A percentile compares a stretch with the other conserved stretches of the same genome.
These are phyloP conservation scores for Odocoileus virginianus DNA, from an alignment of 2,113 vertebrate species.

Conservation along the genomic window DNA sequence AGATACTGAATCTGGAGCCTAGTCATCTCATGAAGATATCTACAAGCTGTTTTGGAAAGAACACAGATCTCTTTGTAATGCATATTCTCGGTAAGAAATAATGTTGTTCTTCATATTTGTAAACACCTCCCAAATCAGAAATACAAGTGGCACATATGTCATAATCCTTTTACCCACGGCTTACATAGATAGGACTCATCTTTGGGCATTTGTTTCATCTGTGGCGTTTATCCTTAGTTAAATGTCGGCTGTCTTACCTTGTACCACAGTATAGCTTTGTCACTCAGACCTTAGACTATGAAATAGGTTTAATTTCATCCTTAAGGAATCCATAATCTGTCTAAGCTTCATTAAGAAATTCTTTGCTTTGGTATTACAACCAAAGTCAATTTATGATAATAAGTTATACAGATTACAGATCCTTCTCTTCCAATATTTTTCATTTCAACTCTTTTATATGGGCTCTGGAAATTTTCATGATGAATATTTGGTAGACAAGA, in stretches of 20 bases:
- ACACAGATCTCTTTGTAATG: not conserved
- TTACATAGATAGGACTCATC: slow-evolving; percentile 11
- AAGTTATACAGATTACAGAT: slow-evolving; percentile 7
- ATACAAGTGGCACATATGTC: not conserved
- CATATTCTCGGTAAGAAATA: not conserved
- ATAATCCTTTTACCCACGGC: slow-evolving; percentile 14
- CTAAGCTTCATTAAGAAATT: slow-evolving; percentile 25
- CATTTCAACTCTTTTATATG: not conserved
- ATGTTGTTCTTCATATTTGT: not conserved
- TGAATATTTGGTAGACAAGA: not conserved
- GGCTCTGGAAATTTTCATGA: slow-evolving; percentile 36
- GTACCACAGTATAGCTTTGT: not conserved
- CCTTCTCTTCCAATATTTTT: not conserved
- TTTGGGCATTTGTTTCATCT: slow-evolving; percentile 37
- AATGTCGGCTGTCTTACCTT: slow-evolving; percentile 19
- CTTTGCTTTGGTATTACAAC: not conserved
- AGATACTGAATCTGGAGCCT: not conserved
- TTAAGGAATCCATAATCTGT: not conserved
- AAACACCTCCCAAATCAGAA: slow-evolving; percentile 17
- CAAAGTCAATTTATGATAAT: slow-evolving; percentile 9
- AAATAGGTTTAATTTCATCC: slow-evolving; percentile 26
- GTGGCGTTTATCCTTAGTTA: slow-evolving; percentile 11
- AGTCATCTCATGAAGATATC: not conserved
- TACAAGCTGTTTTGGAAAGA: not conserved
- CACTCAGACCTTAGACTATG: not conserved